Evolutionary conservation across 2,888 invertebrate genomes (phyloP), one percentile per base, ranked within the genome.

Genomic region (Archips crataeganus): DNA sequence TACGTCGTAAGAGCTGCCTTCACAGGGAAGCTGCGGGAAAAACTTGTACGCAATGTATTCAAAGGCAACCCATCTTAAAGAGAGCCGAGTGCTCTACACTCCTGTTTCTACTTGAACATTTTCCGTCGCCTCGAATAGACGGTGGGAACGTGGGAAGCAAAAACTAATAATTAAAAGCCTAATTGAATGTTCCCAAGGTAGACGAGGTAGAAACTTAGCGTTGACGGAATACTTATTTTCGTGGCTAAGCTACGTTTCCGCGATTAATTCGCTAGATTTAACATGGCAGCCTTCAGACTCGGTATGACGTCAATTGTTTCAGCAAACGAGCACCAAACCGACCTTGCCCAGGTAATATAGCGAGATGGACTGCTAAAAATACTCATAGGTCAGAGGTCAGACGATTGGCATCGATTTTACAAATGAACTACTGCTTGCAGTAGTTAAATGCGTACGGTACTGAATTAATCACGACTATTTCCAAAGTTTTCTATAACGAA

Each of bases 291-390:
- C 92, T 90, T 91, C 89, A 85, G 83, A 81, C 80, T 79, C 75
- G 75, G 80, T 81, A 80, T 93, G 93, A 94, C 93, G 93, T 93
- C 92, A 92, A 88, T 91, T 91, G 93, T 92, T 93, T 92, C 90
- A 93, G 92, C 89, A 89, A 91, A 92, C 89, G 87, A 90, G 81
- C 85, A 78, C 84, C 85, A 83, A 78, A 82, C 81, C 80, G 90
- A 84, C 93, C 93, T 93, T 88, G 90, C 80, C 77, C 77, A 79
- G 82, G 82, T 80, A 81, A 84, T 86, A 85, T 80, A 79, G 84
- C 84, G 87, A 80, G 85, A 84, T 86, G 85, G 85, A 82, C 80
- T 78, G 85, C 92, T 93, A 93, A 90, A 93, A 89, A 93, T 93
- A 93, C 78, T 78, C 81, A 84, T 88, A 90, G 92, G 92, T 92